These are phyloP conservation scores for Chromis chromis DNA, from an alignment of 2,797 vertebrate species.

Conservation along the genomic window DNA sequence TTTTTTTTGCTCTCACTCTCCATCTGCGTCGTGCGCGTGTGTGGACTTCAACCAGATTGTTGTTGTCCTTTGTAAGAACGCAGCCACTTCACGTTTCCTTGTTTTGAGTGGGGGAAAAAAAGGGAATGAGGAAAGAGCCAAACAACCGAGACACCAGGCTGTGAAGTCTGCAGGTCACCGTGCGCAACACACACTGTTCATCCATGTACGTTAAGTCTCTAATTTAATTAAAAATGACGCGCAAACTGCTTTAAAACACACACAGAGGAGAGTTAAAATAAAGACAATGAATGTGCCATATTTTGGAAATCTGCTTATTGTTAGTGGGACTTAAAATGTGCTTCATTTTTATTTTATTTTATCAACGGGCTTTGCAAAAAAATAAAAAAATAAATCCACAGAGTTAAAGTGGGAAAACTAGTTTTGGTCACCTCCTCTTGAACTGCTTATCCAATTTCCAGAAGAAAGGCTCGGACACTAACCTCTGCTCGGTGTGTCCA, in stretches of 20 bases:
- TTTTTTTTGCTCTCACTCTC: slow-evolving; percentile 19
- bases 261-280: background rate
- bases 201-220: background rate
- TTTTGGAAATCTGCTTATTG: background rate
- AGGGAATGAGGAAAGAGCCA: slow-evolving; percentile 26
- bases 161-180: slow-evolving; percentile 34
- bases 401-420: background rate
- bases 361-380: background rate
- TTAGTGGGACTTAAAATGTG: background rate
- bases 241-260: background rate
- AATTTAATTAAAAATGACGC: slow-evolving; percentile 22
- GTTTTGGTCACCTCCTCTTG: slow-evolving; percentile 46
- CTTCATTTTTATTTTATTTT: background rate
- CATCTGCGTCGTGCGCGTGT: slow-evolving; percentile 25
- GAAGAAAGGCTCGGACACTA: slow-evolving; percentile 39
- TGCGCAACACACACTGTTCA: slow-evolving; percentile 14
- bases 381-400: background rate
- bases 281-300: background rate
- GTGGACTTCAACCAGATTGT: slow-evolving; percentile 67
- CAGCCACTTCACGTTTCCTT: slow-evolving; percentile 71
- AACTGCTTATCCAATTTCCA: slow-evolving; percentile 56
- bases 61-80: slow-evolving; percentile 73
- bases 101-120: slow-evolving; percentile 60
- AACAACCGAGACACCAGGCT: slow-evolving; percentile 34
- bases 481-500: slow-evolving; percentile 56